Evolutionary conservation across 2,797 vertebrate species (phyloP).

Genomic region (Aldrovandia affinis): DNA sequence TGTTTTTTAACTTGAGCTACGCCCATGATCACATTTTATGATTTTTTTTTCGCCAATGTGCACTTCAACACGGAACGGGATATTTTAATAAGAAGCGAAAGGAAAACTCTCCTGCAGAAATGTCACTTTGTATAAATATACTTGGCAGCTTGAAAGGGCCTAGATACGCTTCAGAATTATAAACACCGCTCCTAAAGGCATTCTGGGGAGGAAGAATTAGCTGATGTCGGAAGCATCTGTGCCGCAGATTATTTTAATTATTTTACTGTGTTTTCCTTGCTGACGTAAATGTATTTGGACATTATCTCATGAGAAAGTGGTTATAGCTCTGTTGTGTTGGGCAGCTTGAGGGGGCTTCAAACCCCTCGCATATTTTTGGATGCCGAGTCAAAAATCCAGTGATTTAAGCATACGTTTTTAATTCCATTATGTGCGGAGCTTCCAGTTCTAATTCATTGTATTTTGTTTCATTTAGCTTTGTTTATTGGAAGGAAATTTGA

Average conservation of each 20-base stretch:
- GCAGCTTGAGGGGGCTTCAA: conserved; percentile 47
- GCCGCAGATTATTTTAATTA: conserved; percentile 72
- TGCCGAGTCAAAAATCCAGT: conserved; percentile 46
- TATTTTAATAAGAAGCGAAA: conserved; percentile 44
- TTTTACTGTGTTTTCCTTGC: conserved; percentile 65
- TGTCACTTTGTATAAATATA: conserved; percentile 70
- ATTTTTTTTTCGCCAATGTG: conserved; percentile 25
- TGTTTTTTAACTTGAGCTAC: neutral
- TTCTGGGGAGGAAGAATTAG: conserved; percentile 68
- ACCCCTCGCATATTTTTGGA: conserved; percentile 51
- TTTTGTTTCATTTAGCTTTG: conserved; percentile 66
- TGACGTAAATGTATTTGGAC: conserved; percentile 68
- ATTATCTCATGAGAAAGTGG: conserved; percentile 67
- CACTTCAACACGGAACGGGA: conserved; percentile 18
- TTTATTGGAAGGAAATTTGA: conserved; percentile 67
- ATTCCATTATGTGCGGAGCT: conserved; percentile 64
- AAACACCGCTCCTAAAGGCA: conserved; percentile 61
- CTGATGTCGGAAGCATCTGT: conserved; percentile 69
- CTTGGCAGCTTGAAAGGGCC: conserved; percentile 57
- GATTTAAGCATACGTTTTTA: conserved; percentile 70
- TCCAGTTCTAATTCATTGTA: conserved; percentile 66
- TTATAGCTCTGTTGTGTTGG: conserved; percentile 48
- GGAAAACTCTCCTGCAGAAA: conserved; percentile 59
- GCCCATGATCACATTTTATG: neutral
- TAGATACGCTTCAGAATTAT: conserved; percentile 65